Base-by-base conservation (phyloP, 2,888 invertebrate species). In the Axea sp. region DNA sequence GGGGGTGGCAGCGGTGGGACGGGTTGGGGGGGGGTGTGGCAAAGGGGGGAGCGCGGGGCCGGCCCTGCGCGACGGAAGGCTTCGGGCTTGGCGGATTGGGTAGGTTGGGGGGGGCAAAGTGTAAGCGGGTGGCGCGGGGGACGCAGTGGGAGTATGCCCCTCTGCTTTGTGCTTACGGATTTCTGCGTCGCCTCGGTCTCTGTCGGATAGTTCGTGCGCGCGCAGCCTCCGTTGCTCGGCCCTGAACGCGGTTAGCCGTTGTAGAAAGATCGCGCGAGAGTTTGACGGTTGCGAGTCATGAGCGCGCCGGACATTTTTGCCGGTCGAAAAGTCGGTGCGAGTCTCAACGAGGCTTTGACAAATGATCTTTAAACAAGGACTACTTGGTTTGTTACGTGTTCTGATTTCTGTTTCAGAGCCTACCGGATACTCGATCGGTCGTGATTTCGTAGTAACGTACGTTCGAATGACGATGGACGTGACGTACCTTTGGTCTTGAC, bases 111-210 rank as follows among this genome's bases (percentile, higher is more conserved):
- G 83, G 86, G 86, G 85, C 85, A 86, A 84, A 82, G 79, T 78
- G 78, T 80, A 81, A 80, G 62, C 72, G 79, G 80, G 77, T 82
- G 83, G 84, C 84, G 84, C 86, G 84, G 82, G 84, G 80, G 80
- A 85, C 83, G 84, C 86, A 87, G 86, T 87, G 82, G 87, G 86
- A 86, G 84, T 86, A 80, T 87, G 84, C 86, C 86, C 83, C 83
- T 86, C 86, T 87, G 87, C 86, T 87, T 87, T 87, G 87, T 87
- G 87, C 86, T 87, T 87, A 83, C 87, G 87, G 87, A 87, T 87
- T 83, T 86, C 86, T 87, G 84, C 86, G 86, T 87, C 85, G 83
- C 84, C 83, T 84, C 86, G 83, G 85, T 86, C 83, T 80, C 83
- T 80, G 76, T 86, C 84, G 86, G 86, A 86, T 85, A 84, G 79